Evolutionary conservation across 2,888 invertebrate species (phyloP), one percentile per base, ranked within the genome.

Genomic region (Brachypterus glaber): DNA sequence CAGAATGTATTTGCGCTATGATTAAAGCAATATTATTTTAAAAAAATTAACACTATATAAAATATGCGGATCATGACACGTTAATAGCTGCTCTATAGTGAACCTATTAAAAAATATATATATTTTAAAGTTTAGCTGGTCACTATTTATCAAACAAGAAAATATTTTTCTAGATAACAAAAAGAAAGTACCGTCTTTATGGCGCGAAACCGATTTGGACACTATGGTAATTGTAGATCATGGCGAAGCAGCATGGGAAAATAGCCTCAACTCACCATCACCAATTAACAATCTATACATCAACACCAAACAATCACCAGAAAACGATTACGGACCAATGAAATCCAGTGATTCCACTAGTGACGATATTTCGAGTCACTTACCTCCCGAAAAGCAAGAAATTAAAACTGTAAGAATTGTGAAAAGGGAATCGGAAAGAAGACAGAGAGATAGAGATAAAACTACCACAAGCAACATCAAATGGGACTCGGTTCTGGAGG

Each of bases 391-490:
- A 57, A 88, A 88, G 51, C 78, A 83, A 60, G 90, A 91, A 66
- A 87, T 88, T 40, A 89, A 91, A 72, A 92, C 92, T 0, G 92
- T 93, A 12, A 75, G 92, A 41, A 91, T 92, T 54, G 91, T 93
- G 1, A 93, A 93, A 66, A 72, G 91, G 9, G 90, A 91, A 60
- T 87, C 89, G 14, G 91, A 90, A 61, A 74, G 89, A 35, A 71
- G 91, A 1, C 87, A 87, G 57, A 70, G 86, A 32, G 87, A 87
- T 53, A 71, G 86, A 31, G 87, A 87, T 53, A 78, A 84, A 31
- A 72, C 71, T 17, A 48, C 49, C n/a, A 37, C 43, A 13, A 42
- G 47, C 9, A 53, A 54, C 3, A 57, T 58, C 3, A 63, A 61
- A 51, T 64, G 62, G 58, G 64, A 64, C 39, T 44, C 62, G 11